Evolutionary conservation across 37 sponge, comb jelly and placozoan species (phyloP), one percentile per base, ranked within the genome.

Genomic region (Aplysina aerophoba): DNA sequence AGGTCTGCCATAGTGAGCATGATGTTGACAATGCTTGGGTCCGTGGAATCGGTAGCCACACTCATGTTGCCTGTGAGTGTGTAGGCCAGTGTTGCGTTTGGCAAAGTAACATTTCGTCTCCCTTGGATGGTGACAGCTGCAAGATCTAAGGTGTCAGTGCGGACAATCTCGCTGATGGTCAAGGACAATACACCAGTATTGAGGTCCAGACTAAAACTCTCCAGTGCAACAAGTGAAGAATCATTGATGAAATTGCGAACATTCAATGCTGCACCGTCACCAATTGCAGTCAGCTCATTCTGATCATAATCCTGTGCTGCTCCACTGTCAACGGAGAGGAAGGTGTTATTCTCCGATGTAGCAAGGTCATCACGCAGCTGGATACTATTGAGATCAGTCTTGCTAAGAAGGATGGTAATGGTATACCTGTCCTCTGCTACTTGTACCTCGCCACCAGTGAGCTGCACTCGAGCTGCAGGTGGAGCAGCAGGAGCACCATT

Each of bases 71-170:
- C 73, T n/a, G 85, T 53, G 11, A 91, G 75, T 25, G 82, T 84
- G 81, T 90, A 92, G 0, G 86, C 85, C 24, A 87, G 87, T 28
- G 85, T 34, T 64, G 82, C 24, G 12, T 40, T 44, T 44, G 50
- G 50, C 14, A 36, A 15, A 13, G 86, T 81, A 3, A 55, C 87
- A 85, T 95, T 89, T 27, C 35, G 22, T 25, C 20, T 31, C 5
- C 94, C 90, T 83, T 92, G 95, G 33, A 95, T 67, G 4, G 91
- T 85, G 15, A 95, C 55, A 19, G 66, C 88, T 33, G 86, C 22
- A 20, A 90, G 71, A 31, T 81, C 81, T 25, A 95, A 82, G 22
- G 88, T 72, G 4, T 22, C n/a, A 50, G 15, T 22, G 17, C 27
- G 16, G 55, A 91, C 85, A 8, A 88, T 81, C 57, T 97, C 94